Conservation (phyloP, 2,888 invertebrate species). For the Chrysodeixis includens region DNA sequence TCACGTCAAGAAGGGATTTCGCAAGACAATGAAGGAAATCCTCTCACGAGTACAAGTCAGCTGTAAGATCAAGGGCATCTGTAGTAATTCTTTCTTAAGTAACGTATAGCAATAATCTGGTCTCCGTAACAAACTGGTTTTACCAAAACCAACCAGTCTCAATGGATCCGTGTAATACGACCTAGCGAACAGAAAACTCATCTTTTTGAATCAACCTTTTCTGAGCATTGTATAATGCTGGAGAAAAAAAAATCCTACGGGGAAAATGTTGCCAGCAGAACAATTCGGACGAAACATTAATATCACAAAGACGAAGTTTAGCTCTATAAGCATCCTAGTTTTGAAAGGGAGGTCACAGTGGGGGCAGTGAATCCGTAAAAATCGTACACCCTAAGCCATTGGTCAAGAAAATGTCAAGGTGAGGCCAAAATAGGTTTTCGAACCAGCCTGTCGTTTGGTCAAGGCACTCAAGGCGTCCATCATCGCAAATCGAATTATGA, state of each 20-base stretch:
- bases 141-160: neutral
- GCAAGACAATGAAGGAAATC: neutral
- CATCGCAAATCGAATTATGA: neutral
- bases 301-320: neutral
- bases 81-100: neutral
- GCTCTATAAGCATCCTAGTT: neutral
- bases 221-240: neutral
- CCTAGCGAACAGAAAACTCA: neutral
- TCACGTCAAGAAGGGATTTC: neutral
- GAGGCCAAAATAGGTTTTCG: conserved; percentile 6
- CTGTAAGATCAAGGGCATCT: neutral
- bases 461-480: neutral
- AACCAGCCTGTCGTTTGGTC: neutral
- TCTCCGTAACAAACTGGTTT: neutral
- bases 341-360: neutral
- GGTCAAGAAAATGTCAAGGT: conserved; percentile 6
- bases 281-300: neutral
- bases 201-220: neutral
- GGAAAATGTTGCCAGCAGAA: no score
- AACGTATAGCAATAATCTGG: no score
- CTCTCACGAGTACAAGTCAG: neutral
- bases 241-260: neutral
- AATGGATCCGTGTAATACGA: neutral
- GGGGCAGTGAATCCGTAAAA: neutral
- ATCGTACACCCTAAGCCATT: neutral